phyloP scores from a whole-genome alignment of 2,888 invertebrate species.

The Galerucella nymphaeae region DNA sequence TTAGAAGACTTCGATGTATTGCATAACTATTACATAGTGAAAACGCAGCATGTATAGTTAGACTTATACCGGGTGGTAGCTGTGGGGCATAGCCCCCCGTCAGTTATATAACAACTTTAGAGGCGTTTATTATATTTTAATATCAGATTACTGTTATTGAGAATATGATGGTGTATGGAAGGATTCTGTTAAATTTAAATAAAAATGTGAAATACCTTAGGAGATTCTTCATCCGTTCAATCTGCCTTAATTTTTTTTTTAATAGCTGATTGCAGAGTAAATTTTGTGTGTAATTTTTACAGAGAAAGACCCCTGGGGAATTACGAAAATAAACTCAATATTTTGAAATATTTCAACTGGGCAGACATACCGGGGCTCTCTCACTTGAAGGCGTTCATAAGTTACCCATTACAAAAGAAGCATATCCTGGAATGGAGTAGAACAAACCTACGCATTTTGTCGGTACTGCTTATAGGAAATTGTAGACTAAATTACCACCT shows the following conservation, averaged over 20 bases:
- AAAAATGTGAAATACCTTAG: not conserved
- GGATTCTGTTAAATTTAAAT: not conserved
- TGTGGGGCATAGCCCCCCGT: not conserved
- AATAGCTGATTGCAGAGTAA: not conserved
- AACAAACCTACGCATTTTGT: too few relatives aligned
- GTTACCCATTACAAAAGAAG: too few relatives aligned
- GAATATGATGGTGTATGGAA: not conserved
- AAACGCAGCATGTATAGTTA: slow-evolving; percentile 12
- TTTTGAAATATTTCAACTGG: too few relatives aligned
- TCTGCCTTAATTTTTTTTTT: not conserved
- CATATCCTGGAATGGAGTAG: too few relatives aligned
- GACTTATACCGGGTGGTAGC: not conserved
- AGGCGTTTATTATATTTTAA: slow-evolving; percentile 8
- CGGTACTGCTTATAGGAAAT: too few relatives aligned
- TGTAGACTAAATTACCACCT: too few relatives aligned
- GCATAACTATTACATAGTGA: slow-evolving; percentile 8
- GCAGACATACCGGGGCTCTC: too few relatives aligned
- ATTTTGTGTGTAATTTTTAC: not conserved
- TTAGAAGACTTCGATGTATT: slow-evolving; percentile 23
- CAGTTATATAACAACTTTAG: not conserved
- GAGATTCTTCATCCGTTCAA: not conserved
- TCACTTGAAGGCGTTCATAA: too few relatives aligned
- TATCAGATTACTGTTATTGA: slow-evolving; percentile 16
- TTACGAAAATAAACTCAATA: not conserved
- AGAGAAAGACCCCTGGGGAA: not conserved